Evolutionary conservation across 2,888 invertebrate species (phyloP), one percentile per base, ranked within the genome.

Genomic region (Noctua comes): DNA sequence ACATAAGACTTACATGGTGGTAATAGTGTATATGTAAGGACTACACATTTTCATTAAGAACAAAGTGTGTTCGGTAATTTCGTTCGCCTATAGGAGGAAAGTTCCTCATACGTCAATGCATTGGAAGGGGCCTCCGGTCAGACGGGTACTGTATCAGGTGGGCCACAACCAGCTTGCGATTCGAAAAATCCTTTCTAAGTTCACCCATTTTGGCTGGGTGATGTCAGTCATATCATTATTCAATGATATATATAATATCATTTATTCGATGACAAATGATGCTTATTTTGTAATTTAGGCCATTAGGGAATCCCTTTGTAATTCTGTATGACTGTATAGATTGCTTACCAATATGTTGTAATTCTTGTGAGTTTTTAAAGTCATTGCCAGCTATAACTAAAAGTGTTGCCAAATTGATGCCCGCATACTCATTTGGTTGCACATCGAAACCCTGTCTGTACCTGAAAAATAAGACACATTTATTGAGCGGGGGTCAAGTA

Each of bases 341-440:
- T 62, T 24, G 68, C 91, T 94, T 92, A 97, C 98, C 99, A 90
- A 99, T 99, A 90, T 99, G 98, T 91, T 99, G 99, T 43, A 99
- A 95, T 93, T 99, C 99, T 92, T 98, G 98, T 57, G 98, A 99
- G 94, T 98, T 98, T 79, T 98, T 98, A 93, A 99, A 99, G 93
- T 99, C 99, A 94, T 99, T 99, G 73, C 99, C 99, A 87, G 98
- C 99, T 90, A 99, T 99, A 77, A 99, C 99, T 79, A 99, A 97
- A 64, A 99, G 97, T 1, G 99, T 99, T 59, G 99, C 99, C 91
- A 99, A 97, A 97, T 99, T 99, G 84, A 99, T 99, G 77, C 99
- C 99, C 46, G 99, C 99, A 96, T 99, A 99, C 97, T 99, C 99
- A 94, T 99, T 99, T 1, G 99, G 99, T 93, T 99, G 99, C 69